Conservation (phyloP, 1,140 invertebrate species). For the Psix sp. region DNA sequence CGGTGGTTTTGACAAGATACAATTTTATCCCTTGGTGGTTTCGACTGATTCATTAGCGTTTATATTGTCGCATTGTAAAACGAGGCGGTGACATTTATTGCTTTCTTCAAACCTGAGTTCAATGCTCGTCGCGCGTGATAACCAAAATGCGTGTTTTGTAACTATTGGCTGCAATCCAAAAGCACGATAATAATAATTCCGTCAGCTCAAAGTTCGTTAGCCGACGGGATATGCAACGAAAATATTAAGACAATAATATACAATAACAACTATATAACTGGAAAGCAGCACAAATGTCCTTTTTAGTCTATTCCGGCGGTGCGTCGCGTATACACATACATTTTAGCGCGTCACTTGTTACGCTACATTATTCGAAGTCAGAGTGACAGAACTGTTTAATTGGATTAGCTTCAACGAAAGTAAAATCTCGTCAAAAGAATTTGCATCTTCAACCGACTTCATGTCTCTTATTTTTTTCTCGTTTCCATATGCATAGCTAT, state of each 20-base stretch:
- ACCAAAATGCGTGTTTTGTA: conserved; percentile 56
- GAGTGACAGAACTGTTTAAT: conserved; percentile 39
- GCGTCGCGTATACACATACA: conserved; percentile 22
- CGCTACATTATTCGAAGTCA: conserved; percentile 38
- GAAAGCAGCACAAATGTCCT: conserved; percentile 11
- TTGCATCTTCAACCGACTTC: conserved; percentile 1
- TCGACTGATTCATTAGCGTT: conserved; percentile 15
- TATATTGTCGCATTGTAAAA: conserved; percentile 8
- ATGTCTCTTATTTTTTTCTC: not conserved
- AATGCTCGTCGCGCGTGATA: conserved; percentile 49
- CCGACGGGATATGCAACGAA: conserved; percentile 49
- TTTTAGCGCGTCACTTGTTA: conserved; percentile 27
- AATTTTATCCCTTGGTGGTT: conserved; percentile 8
- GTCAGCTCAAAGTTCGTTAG: conserved; percentile 58
- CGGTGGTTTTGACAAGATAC: not conserved
- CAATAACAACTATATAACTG: conserved; percentile 39
- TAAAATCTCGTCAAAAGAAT: conserved; percentile 7
- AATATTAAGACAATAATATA: conserved; percentile 53
- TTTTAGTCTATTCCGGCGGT: conserved; percentile 25
- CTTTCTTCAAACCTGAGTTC: conserved; percentile 36
- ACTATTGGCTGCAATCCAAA: conserved; percentile 56
- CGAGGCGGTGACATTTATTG: conserved; percentile 30
- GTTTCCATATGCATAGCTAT: not conserved
- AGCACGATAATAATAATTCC: conserved; percentile 57
- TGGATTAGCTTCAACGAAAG: conserved; percentile 37